These are phyloP conservation scores for Hemiscyllium ocellatum DNA, from an alignment of 2,113 vertebrate genomes.

Conservation along the genomic window DNA sequence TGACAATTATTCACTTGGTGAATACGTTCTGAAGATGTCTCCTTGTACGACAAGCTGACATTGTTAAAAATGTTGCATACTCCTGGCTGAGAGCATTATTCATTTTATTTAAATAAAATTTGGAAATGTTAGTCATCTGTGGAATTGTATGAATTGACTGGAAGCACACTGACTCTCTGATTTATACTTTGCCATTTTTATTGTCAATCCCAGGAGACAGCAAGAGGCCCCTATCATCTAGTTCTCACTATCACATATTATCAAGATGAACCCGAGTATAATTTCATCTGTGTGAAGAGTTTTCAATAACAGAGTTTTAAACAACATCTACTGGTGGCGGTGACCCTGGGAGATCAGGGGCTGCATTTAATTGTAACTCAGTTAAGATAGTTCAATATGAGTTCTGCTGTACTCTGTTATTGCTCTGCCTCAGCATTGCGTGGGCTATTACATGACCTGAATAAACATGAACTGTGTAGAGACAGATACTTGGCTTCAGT, in stretches of 20 bases:
- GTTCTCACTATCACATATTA: too few relatives aligned
- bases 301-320: neutral
- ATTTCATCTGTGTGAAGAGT: neutral
- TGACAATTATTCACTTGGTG: neutral
- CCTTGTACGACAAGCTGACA: neutral
- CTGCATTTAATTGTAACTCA: neutral
- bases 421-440: neutral
- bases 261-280: neutral
- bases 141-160: neutral
- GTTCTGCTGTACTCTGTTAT: neutral
- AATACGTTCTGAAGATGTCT: neutral
- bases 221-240: neutral
- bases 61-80: neutral
- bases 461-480: neutral
- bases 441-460: neutral
- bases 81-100: neutral
- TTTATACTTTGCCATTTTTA: neutral
- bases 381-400: neutral
- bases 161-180: neutral
- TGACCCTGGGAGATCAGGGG: neutral
- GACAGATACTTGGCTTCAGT: conserved; percentile 11
- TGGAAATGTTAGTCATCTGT: neutral
- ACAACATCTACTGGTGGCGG: too few relatives aligned
- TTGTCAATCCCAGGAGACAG: neutral
- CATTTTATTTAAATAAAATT: neutral